These are phyloP conservation scores for Yasuhikotakia modesta DNA, from an alignment of 2,797 vertebrate species.

Conservation along the genomic window DNA sequence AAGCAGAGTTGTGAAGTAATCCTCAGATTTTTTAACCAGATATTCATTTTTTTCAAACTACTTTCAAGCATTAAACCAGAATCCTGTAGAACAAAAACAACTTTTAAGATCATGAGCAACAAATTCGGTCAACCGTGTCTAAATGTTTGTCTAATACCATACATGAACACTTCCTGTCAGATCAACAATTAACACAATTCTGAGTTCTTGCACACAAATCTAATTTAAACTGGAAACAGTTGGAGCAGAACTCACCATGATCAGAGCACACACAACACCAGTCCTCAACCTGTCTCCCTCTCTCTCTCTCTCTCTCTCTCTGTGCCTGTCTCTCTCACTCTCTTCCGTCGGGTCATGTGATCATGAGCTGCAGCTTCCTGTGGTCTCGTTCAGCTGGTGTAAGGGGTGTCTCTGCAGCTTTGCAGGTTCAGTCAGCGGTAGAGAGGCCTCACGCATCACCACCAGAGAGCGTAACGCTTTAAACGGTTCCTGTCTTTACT, in stretches of 20 bases:
- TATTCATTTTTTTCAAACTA: neutral
- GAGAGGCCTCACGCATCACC: neutral
- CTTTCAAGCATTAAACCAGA: neutral
- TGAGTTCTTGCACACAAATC: neutral
- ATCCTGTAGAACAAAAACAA: no score
- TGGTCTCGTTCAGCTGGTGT: conserved; percentile 5
- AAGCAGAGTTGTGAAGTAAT: no score
- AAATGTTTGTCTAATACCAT: no score
- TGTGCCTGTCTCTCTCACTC: neutral
- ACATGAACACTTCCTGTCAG: no score
- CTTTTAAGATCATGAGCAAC: neutral
- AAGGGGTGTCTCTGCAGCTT: neutral
- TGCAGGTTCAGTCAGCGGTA: neutral
- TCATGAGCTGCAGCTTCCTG: conserved; percentile 39
- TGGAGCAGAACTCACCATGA: conserved; percentile 53
- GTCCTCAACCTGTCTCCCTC: neutral
- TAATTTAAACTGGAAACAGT: no score
- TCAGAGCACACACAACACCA: neutral
- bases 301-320: conserved; percentile 9
- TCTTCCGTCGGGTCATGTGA: conserved; percentile 26
- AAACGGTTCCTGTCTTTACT: neutral
- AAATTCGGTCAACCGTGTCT: neutral
- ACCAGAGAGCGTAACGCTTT: no score
- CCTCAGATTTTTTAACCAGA: no score
- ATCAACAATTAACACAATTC: no score